phyloP scores from a whole-genome alignment of 2,888 invertebrate species.

The Octodonta nipae region DNA sequence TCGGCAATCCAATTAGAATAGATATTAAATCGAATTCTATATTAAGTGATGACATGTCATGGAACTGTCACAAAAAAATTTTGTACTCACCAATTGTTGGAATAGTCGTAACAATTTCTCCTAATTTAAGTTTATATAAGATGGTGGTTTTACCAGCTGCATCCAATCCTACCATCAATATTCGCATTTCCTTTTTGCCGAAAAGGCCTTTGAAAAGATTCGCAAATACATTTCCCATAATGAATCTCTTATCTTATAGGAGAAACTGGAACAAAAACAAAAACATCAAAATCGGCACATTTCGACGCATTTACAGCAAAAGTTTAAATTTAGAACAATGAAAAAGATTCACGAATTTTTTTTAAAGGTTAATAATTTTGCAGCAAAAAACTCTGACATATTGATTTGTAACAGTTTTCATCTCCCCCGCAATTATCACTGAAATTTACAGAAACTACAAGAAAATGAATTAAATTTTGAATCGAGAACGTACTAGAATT shows the following conservation, averaged over 20 bases:
- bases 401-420: conserved; percentile 29
- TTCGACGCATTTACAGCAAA: conserved; percentile 6
- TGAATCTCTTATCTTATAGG: no score
- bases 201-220: conserved; percentile 98
- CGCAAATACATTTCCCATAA: conserved; percentile 95
- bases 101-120: conserved; percentile 99
- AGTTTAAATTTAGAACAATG: conserved; percentile 29
- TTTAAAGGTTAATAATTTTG: conserved; percentile 30
- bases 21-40: no score
- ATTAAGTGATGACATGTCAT: no score
- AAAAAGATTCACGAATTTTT: conserved; percentile 20
- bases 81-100: conserved; percentile 89
- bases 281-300: conserved; percentile 4
- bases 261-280: conserved; percentile 25
- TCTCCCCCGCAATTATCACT: neutral
- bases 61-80: no score
- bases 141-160: conserved; percentile 99
- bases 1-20: no score
- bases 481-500: no score
- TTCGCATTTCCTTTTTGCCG: conserved; percentile 99
- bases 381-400: conserved; percentile 30
- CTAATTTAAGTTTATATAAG: conserved; percentile 98
- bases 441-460: neutral
- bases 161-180: conserved; percentile 98
- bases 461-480: neutral